Base-by-base conservation (phyloP, 2,797 vertebrate species). In the Phylloscopus collybita region DNA sequence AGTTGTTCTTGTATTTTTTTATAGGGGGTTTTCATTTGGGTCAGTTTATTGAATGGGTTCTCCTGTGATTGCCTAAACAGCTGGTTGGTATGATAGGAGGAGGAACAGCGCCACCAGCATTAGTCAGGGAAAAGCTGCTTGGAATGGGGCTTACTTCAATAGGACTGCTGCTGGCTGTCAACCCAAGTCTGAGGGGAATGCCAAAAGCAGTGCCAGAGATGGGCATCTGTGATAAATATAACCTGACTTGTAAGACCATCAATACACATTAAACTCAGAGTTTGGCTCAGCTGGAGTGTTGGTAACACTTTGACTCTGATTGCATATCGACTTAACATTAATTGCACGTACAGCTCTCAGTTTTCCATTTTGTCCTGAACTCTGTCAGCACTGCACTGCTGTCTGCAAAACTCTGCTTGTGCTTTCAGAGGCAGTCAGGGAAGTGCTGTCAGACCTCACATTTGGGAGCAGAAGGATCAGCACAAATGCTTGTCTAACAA, bases 261-360 rank as follows among this genome's bases (percentile, higher is more conserved):
- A 45, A 8, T 75, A 6, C 3, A n/a, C 23, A 32, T 72, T 82
- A 69, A 90, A 82, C 16, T 61, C 2, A 1, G 69, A 26, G 47
- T 74, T 85, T 86, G 64, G 40, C 56, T 91, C 45, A 38, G 78
- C 51, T 57, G 26, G n/a, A 14, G 26, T 36, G 44, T 57, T 51
- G 13, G 40, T 54, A 38, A 40, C 10, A 8, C 30, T 84, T 42
- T 1, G 45, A 20, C 36, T 74, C 26, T 17, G 25, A 36, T 26
- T 88, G 51, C 40, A 1, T 51, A 59, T 66, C 73, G 64, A 40
- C 29, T 75, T 66, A 15, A 29, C 9, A 1, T 47, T 67, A 64
- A 44, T 69, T 56, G 44, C 42, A 26, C 0, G 0, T 20, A 10
- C 1, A 36, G 27, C 44, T 92, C 27, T 72, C 20, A 3, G 27